phyloP scores from a whole-genome alignment of 2,797 vertebrate genomes.

The Malurus leucopterus region DNA sequence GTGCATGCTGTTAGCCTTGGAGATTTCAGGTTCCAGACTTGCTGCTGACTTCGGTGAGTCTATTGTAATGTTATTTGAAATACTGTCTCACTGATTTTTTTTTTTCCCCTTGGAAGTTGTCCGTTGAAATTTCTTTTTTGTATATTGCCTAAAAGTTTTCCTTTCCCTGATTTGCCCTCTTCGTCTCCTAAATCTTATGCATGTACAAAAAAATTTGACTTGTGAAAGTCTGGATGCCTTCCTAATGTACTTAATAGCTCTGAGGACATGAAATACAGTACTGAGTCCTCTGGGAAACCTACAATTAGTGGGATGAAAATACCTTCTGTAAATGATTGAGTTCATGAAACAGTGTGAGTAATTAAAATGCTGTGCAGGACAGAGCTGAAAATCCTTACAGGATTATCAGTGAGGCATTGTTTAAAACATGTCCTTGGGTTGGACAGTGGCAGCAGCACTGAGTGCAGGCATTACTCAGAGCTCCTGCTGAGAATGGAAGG shows the following conservation, averaged over 20 bases:
- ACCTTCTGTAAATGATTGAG: slow-evolving; percentile 31
- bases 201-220: background rate
- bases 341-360: slow-evolving; percentile 9
- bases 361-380: slow-evolving; percentile 37
- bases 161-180: background rate
- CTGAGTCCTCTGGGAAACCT: slow-evolving; percentile 25
- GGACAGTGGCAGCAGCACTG: background rate
- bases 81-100: background rate
- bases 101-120: background rate
- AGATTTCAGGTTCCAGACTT: background rate
- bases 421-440: slow-evolving; percentile 27
- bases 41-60: background rate
- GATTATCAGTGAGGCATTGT: slow-evolving; percentile 56
- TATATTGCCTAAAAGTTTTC: background rate
- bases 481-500: background rate
- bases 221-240: background rate
- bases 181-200: background rate
- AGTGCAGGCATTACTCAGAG: background rate
- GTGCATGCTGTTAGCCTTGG: background rate
- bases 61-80: background rate
- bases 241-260: background rate
- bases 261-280: background rate
- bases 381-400: slow-evolving; percentile 46
- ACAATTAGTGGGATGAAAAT: slow-evolving; percentile 45
- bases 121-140: background rate